These are phyloP conservation scores for Trachelus iudaicus DNA, from an alignment of 2,888 invertebrate genomes.

Conservation along the genomic window DNA sequence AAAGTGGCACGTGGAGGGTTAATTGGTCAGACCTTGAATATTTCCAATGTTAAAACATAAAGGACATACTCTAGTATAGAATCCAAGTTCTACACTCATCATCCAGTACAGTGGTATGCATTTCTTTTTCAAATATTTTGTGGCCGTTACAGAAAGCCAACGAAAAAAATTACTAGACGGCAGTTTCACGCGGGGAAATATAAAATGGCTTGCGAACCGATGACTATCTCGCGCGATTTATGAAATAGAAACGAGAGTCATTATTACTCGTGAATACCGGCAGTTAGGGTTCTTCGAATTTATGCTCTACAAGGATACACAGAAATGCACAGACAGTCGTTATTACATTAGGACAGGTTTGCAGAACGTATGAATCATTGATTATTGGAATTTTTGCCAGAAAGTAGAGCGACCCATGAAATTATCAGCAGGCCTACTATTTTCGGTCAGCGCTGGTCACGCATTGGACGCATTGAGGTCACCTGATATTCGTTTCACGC, in stretches of 20 bases:
- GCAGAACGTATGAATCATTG: background rate
- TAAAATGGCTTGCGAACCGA: background rate
- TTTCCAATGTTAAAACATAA: background rate
- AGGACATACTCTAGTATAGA: background rate
- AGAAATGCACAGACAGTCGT: background rate
- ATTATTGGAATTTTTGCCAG: background rate
- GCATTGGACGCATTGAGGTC: background rate
- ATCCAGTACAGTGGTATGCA: background rate
- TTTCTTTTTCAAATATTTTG: background rate
- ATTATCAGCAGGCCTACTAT: background rate
- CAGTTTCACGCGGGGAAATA: background rate
- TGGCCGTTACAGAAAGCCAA: background rate
- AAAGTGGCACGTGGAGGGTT: background rate
- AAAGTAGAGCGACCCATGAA: background rate
- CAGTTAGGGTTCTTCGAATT: background rate
- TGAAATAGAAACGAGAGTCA: background rate
- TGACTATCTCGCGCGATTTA: background rate
- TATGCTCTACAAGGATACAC: background rate
- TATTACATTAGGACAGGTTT: background rate
- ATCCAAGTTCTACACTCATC: background rate
- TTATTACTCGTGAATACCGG: too few species aligned
- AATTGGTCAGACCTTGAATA: background rate
- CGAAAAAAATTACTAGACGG: background rate
- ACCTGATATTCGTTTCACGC: background rate
- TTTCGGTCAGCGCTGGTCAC: constrained; percentile 1